phyloP scores from a whole-genome alignment of 2,888 invertebrate species.

The Agelastica alni region DNA sequence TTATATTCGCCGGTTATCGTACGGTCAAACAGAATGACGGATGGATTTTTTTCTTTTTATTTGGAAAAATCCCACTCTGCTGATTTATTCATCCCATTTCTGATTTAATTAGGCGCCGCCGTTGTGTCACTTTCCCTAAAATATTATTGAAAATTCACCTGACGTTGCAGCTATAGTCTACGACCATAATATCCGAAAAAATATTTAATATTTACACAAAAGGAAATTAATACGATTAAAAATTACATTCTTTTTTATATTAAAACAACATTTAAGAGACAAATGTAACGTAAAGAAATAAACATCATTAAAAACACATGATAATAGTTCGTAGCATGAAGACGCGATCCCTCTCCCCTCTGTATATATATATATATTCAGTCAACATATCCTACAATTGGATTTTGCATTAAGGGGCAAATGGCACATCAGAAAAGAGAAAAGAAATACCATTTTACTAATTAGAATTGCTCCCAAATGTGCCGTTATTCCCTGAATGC shows the following conservation, averaged over 20 bases:
- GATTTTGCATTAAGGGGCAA: constrained; percentile 43
- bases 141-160: constrained; percentile 24
- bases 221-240: no score
- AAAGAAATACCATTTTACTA: constrained; percentile 47
- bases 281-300: no score
- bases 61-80: constrained; percentile 25
- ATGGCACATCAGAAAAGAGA: constrained; percentile 41
- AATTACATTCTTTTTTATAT: no score
- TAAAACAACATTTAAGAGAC: no score
- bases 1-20: constrained; percentile 22
- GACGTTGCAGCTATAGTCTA: no score
- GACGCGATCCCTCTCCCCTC: constrained; percentile 11
- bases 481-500: constrained; percentile 43
- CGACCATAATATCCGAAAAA: no score
- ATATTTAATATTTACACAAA: no score
- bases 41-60: constrained; percentile 30
- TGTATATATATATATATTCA: constrained; percentile 8
- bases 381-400: constrained; percentile 39
- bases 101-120: constrained; percentile 31
- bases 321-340: no score
- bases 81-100: constrained; percentile 32
- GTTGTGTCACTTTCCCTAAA: constrained; percentile 24
- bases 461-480: constrained; percentile 48
- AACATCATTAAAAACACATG: no score
- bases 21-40: constrained; percentile 34